A percentile compares a stretch with the other conserved stretches of the same genome.
Evolutionary conservation across 1,140 invertebrate species (phyloP).

Genomic region (Psilanteris sp.): DNA sequence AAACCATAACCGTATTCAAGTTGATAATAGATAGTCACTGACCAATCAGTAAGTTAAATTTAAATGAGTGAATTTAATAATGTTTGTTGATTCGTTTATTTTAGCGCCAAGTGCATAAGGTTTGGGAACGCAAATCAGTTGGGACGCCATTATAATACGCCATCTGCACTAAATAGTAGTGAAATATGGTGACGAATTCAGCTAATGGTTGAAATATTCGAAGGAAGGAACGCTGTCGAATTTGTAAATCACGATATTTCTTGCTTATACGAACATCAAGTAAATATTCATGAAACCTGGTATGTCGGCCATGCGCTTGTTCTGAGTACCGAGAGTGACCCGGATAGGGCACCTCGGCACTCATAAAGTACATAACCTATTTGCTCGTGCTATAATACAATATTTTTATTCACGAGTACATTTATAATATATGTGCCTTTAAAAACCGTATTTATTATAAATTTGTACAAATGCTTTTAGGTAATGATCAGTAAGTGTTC

Average conservation of each 20-base stretch:
- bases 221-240: slow-evolving; percentile 59
- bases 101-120: background rate
- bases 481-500: too few species aligned
- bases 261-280: slow-evolving; percentile 55
- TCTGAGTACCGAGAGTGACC: slow-evolving; percentile 8
- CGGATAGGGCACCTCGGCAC: slow-evolving; percentile 7
- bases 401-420: slow-evolving; percentile 26
- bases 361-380: slow-evolving; percentile 5
- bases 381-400: background rate
- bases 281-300: slow-evolving; percentile 60
- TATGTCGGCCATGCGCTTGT: slow-evolving; percentile 47
- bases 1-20: background rate
- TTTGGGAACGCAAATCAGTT: slow-evolving; percentile 23
- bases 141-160: slow-evolving; percentile 68
- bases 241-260: slow-evolving; percentile 55
- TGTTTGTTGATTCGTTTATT: slow-evolving; percentile 1
- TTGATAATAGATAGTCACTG: background rate
- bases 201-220: slow-evolving; percentile 68
- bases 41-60: background rate
- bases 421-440: slow-evolving; percentile 1
- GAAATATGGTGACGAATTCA: slow-evolving; percentile 66
- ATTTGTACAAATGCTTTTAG: slow-evolving; percentile 21
- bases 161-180: slow-evolving; percentile 67
- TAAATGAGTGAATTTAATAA: background rate
- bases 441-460: background rate